phyloP scores from a whole-genome alignment of 2,888 invertebrate species.

The Callyntrura sp. region DNA sequence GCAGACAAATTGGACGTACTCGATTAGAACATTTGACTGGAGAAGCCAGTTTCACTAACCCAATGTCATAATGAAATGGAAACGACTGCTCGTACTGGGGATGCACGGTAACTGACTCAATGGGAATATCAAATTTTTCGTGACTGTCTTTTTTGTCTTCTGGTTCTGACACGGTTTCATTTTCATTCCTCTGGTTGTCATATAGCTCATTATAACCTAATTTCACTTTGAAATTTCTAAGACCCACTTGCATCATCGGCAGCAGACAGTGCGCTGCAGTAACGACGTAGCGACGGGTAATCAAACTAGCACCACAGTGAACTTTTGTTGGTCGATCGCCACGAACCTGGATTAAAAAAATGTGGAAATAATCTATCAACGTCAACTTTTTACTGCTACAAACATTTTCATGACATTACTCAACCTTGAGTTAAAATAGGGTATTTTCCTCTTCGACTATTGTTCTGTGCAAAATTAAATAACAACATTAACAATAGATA shows the following conservation, averaged over 20 bases:
- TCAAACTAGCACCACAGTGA: slow-evolving; percentile 70
- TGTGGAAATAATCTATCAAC: background rate
- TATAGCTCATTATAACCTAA: slow-evolving; percentile 61
- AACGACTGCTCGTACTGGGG: slow-evolving; percentile 55
- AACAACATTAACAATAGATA: background rate
- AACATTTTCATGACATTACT: background rate
- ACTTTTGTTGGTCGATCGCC: slow-evolving; percentile 16
- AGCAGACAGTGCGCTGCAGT: slow-evolving; percentile 64
- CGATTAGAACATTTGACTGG: slow-evolving; percentile 41
- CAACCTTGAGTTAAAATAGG: background rate
- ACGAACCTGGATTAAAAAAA: slow-evolving; percentile 15
- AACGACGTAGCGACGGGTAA: slow-evolving; percentile 49
- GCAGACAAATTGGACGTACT: slow-evolving; percentile 66
- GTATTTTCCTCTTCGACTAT: too few relatives aligned
- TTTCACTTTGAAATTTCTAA: slow-evolving; percentile 53
- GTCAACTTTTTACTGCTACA: background rate
- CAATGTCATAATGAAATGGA: slow-evolving; percentile 69
- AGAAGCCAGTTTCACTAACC: slow-evolving; percentile 48
- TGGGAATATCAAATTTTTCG: slow-evolving; percentile 10
- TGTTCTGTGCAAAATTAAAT: too few relatives aligned
- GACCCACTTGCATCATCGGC: slow-evolving; percentile 63
- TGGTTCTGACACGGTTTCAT: background rate
- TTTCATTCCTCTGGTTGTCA: background rate
- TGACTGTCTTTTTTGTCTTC: background rate
- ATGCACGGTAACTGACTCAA: slow-evolving; percentile 62